Base-by-base conservation (phyloP, 2,888 invertebrate species). In the Rotaria sp. region DNA sequence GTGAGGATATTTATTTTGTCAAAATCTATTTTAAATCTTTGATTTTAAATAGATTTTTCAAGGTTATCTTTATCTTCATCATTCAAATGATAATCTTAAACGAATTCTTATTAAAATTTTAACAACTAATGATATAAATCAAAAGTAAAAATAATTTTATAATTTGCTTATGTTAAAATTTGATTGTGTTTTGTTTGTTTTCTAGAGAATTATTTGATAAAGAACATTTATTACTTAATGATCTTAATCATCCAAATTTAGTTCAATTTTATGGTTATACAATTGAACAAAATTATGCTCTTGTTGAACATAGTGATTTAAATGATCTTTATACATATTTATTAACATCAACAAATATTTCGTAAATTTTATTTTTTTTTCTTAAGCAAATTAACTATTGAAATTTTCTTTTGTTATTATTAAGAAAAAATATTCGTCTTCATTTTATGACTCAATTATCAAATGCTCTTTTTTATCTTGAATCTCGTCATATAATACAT, bases 301-400 rank as follows among this genome's bases (percentile, higher is more conserved):
- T 99, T 84, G 94, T 98, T 93, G 98, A 99, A 91, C 93, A 98
- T 38, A 99, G 99, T 98, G 95, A 96, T 91, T 96, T 95, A 8
- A 97, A 98, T 0, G 98, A 98, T 92, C 92, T 99, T 86, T 93
- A 97, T 55, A 95, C 95, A 87, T 98, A 96, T 91, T 92, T 99
- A 84, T 92, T 97, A 85, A 93, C 94, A 11, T 38, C 45, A 2
- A 26, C 18, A 35, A 30, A 30, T 35, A 30, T 45, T 45, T 80
- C 80, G 95, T 50, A 26, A 41, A 84, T 84, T 24, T n/a, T 85
- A 55, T 91, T 50, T 50, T 91, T 89, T 55, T 13, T 50, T 18
- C 45, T 45, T 45, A 45, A 57, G 2, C 2, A 67, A 30, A 3
- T 67, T 11, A 93, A 93, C 93, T 21, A 87, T 24, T 11, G 24